phyloP scores from a whole-genome alignment of 2,888 invertebrate genomes.

The Bellardia bayeri region DNA sequence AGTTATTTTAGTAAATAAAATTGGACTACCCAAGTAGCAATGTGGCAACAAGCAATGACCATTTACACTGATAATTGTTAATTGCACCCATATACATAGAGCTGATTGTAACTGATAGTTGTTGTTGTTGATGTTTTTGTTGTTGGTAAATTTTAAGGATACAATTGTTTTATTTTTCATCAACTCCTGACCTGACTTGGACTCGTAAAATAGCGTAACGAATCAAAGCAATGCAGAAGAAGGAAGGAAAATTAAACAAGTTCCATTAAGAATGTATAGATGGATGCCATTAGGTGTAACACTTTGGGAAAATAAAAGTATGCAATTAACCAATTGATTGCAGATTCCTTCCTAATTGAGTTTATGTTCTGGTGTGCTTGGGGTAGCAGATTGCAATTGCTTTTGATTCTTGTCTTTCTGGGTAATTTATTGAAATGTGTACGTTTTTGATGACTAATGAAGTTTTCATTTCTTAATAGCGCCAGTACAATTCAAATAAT shows the following conservation, averaged over 20 bases:
- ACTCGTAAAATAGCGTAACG: slow-evolving; percentile 28
- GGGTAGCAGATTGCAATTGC: slow-evolving; percentile 9
- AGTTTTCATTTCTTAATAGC: background rate
- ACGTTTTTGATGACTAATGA: slow-evolving; percentile 33
- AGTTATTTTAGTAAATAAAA: slow-evolving; percentile 5
- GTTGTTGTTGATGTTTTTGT: slow-evolving; percentile 29
- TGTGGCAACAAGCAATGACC: slow-evolving; percentile 77
- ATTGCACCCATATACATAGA: background rate
- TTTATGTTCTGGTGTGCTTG: background rate
- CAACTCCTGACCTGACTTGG: background rate
- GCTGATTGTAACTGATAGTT: slow-evolving; percentile 4
- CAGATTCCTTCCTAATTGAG: slow-evolving; percentile 46
- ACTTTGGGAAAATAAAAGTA: slow-evolving; percentile 17
- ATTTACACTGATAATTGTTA: slow-evolving; percentile 78
- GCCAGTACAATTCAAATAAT: background rate
- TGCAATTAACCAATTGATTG: slow-evolving; percentile 46
- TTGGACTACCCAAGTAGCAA: slow-evolving; percentile 77
- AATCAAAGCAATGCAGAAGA: slow-evolving; percentile 25
- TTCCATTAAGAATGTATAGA: slow-evolving; percentile 24
- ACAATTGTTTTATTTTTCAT: slow-evolving; percentile 23
- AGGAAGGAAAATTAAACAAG: slow-evolving; percentile 6
- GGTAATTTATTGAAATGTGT: slow-evolving; percentile 28
- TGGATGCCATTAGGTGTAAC: slow-evolving; percentile 38
- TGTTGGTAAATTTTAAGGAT: slow-evolving; percentile 29
- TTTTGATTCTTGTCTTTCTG: background rate